Base-by-base conservation (phyloP, 92 coral and sea anemone genomes). In the Actinernus sp. region DNA sequence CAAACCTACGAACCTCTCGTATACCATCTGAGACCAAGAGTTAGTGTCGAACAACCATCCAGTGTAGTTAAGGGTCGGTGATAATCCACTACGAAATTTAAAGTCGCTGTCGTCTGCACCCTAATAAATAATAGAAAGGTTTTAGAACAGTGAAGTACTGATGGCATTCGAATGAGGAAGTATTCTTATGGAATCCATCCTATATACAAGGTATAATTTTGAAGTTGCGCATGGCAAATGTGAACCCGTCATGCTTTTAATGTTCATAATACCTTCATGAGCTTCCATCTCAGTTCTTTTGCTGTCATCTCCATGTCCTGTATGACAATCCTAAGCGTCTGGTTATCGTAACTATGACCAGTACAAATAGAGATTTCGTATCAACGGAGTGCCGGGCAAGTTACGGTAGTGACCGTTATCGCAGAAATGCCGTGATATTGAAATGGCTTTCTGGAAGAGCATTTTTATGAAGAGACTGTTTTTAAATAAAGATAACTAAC, bases 281-380 rank as follows among this genome's bases (percentile, higher is more conserved):
- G 65, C 65, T 93, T 93, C 98, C 98, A 93, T 39, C 98, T 79
- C 27, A 93, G 85, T 41, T 93, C 98, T 63, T 93, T 90, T 22
- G 98, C 98, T 47, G 98, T 88, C 98, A 93, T 93, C 69, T 93
- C 98, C 98, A 93, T 93, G 75, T 93, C 98, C 63, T 93, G 98
- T 27, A 93, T 93, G 34, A 93, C 98, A 26, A 93, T 93, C 22
- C 88, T 79, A 47, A 93, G 74, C 23, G 98, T 93, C 69, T 93
- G 98, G 52, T 93, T 93, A 78, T 93, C 98, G 51, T 90, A 93
- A 14, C 98, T 93, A 60, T 26, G 6, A 38, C 28, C 21, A 16
- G 49, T 31, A 40, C 52, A 41, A 43, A 26, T 4, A 12, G 34
- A 6, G 22, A 6, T 59, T 33, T 17, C 20, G 3, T 23, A 13